Conservation (phyloP, 2,888 invertebrate species). For the Eupithecia abbreviata region DNA sequence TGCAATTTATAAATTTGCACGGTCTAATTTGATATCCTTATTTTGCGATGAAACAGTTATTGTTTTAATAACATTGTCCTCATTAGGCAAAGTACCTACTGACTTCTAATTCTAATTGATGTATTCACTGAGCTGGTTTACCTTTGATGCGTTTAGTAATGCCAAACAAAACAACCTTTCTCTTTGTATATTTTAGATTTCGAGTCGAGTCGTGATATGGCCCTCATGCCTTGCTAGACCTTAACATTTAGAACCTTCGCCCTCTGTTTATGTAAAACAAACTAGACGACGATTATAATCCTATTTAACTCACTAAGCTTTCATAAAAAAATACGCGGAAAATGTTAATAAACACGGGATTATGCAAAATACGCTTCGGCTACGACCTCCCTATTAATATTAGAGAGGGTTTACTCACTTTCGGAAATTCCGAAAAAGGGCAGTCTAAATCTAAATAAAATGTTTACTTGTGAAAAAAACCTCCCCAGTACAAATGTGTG, state of each 20-base stretch:
- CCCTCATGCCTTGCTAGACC: slow-evolving; percentile 26
- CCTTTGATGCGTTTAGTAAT: slow-evolving; percentile 54
- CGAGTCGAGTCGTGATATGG: slow-evolving; percentile 34
- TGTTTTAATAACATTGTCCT: not conserved
- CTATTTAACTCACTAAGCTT: not conserved
- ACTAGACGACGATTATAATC: not conserved
- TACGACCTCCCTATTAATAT: slow-evolving; percentile 26
- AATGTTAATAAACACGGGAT: not conserved
- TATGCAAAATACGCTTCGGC: not conserved
- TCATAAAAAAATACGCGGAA: not conserved
- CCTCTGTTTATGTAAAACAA: not conserved
- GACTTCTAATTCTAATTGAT: not conserved
- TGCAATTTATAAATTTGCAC: not conserved
- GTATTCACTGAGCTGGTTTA: slow-evolving; percentile 38
- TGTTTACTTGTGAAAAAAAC: not conserved
- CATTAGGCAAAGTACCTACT: not conserved
- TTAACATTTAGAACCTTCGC: slow-evolving; percentile 26
- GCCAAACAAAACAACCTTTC: slow-evolving; percentile 60
- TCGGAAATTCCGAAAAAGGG: slow-evolving; percentile 17
- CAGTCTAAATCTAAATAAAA: not conserved
- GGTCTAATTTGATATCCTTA: not conserved
- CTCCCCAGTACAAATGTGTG: not conserved
- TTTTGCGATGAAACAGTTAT: not conserved
- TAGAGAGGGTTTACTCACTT: slow-evolving; percentile 30
- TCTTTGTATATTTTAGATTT: slow-evolving; percentile 41